phyloP scores from a whole-genome alignment of 2,113 vertebrate genomes.

The Oryzias woworae region DNA sequence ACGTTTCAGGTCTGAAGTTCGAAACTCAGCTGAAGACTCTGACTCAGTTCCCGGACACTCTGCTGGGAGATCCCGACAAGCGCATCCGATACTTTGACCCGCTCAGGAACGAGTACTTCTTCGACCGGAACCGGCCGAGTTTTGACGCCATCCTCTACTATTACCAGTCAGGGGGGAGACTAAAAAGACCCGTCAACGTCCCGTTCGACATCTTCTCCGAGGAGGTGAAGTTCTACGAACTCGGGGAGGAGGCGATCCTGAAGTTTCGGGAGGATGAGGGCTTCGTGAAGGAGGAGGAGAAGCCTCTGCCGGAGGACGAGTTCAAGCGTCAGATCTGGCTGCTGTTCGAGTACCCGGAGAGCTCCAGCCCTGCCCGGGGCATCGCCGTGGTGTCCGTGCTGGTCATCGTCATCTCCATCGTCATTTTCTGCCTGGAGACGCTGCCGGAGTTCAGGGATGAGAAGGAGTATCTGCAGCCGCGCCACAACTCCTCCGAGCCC shows the following conservation, averaged over 20 bases:
- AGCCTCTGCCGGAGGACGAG: conserved; percentile 90
- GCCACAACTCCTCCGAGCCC: conserved; percentile 79
- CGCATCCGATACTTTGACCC: conserved; percentile 96
- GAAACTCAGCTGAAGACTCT: conserved; percentile 96
- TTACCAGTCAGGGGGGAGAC: conserved; percentile 93
- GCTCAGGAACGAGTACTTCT: conserved; percentile 97
- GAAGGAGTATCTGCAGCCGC: conserved; percentile 83
- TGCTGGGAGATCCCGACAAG: conserved; percentile 92
- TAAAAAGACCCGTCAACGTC: conserved; percentile 94
- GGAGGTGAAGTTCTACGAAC: conserved; percentile 97
- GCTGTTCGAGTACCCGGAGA: conserved; percentile 97
- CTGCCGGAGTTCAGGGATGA: conserved; percentile 96
- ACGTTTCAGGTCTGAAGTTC: conserved; percentile 94
- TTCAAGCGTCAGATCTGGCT: conserved; percentile 99
- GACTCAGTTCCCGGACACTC: conserved; percentile 93
- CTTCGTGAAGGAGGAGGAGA: conserved; percentile 95
- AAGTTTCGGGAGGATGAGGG: conserved; percentile 98
- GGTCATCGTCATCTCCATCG: conserved; percentile 97
- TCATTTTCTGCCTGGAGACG: conserved; percentile 97
- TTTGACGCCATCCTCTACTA: conserved; percentile 98
- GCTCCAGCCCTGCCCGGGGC: conserved; percentile 91
- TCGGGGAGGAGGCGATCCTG: conserved; percentile 94
- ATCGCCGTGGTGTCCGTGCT: conserved; percentile 97
- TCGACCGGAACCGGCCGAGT: conserved; percentile 94
- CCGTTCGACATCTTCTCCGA: conserved; percentile 97